These are phyloP conservation scores for Hyles lineata DNA, from an alignment of 2,888 invertebrate species.

Conservation along the genomic window DNA sequence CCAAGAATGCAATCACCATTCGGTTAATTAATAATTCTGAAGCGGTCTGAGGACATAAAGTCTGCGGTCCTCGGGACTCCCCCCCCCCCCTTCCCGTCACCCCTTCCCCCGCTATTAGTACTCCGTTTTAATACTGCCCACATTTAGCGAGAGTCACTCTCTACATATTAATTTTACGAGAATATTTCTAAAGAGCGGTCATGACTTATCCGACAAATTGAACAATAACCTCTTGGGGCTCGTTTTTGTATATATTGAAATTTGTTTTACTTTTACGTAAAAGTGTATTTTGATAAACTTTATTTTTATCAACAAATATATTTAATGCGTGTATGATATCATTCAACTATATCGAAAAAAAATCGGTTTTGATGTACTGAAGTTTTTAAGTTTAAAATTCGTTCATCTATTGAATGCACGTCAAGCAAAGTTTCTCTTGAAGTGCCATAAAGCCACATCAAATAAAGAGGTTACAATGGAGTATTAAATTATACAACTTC, in stretches of 20 bases:
- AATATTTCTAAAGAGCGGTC: slow-evolving; percentile 46
- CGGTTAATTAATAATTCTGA: slow-evolving; percentile 83
- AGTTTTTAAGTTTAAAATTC: too few species aligned
- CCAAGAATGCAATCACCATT: slow-evolving; percentile 79
- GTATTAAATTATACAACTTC: too few species aligned
- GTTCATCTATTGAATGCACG: too few species aligned
- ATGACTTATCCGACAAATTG: slow-evolving; percentile 28
- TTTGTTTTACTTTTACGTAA: not conserved
- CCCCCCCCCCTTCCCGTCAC: slow-evolving; percentile 38
- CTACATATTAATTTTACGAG: slow-evolving; percentile 77
- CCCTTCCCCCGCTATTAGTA: slow-evolving; percentile 68
- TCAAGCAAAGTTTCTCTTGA: too few species aligned
- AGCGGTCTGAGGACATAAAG: slow-evolving; percentile 78
- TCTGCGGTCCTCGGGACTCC: slow-evolving; percentile 63
- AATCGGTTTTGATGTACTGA: too few species aligned
- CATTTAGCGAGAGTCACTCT: slow-evolving; percentile 70
- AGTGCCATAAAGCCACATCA: too few species aligned
- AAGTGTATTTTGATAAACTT: not conserved
- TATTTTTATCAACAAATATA: too few species aligned
- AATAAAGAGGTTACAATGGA: too few species aligned
- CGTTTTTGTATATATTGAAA: not conserved
- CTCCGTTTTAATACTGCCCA: slow-evolving; percentile 78
- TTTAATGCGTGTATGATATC: too few species aligned
- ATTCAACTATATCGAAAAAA: too few species aligned
- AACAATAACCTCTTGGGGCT: not conserved